Base-by-base conservation (phyloP, 2,797 vertebrate species). In the Chiloscyllium punctatum region DNA sequence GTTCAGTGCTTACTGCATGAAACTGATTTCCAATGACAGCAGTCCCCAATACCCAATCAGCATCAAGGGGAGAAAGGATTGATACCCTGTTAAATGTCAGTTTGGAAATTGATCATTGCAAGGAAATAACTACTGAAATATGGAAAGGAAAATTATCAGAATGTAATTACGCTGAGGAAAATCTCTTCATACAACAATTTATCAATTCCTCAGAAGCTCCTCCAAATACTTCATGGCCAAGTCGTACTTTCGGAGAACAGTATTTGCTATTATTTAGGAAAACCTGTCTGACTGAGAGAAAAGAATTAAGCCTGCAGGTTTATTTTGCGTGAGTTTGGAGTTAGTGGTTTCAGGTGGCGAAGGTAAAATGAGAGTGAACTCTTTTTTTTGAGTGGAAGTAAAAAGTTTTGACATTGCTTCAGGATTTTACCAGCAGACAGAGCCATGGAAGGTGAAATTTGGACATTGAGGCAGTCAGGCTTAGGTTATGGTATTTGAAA, bases 21-120 rank as follows among this genome's bases (percentile, higher is more conserved):
- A 48, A 72, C 71, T 74, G 94, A 77, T 95, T 95, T 95, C 71
- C 94, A 57, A 2, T 95, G 68, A 95, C 71, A 27, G 53, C 25
- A 72, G 48, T 53, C 42, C 69, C 71, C 11, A 95, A 18, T 57
- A 95, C 53, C 42, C 15, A 33, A 27, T 25, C 82, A 84, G 37
- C 82, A 42, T 66, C 57, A 6, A 37, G 16, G 16, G 33, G 57
- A 91, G n/a, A 69, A 92, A 25, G 21, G 37, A 21, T 9, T 13
- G 18, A 42, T 13, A 8, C 21, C 18, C n/a, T 69, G 66, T 42
- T 68, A n/a, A 68, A 92, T 3, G 8, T 92, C 7, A 42, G 62
- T 68, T 92, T 5, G 0, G 66, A 92, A 92, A 92, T 37, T 68
- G 6, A 27, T 68, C 37, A 42, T 68, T 42, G 66, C 66, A 92